phyloP scores from a whole-genome alignment of 2,113 vertebrate species.

The Xenopus borealis region DNA sequence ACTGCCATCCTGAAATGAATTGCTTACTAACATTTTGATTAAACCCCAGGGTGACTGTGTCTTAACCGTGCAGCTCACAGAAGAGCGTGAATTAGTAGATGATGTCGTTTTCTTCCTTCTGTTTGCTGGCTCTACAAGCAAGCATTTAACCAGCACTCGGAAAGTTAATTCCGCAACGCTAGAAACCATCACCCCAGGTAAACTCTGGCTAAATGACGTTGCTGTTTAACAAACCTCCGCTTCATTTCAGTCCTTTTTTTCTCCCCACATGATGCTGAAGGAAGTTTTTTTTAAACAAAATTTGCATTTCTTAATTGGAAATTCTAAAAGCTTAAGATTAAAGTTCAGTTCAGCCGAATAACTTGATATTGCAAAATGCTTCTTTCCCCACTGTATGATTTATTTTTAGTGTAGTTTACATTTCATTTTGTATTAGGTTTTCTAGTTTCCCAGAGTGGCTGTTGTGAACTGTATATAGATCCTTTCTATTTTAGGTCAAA shows the following conservation, averaged over 20 bases:
- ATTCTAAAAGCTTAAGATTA: no score
- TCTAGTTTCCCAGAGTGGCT: neutral
- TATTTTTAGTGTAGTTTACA: no score
- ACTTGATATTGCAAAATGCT: no score
- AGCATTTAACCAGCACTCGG: slow-evolving; percentile 83
- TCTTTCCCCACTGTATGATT: no score
- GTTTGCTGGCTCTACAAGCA: slow-evolving; percentile 84
- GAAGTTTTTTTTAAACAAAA: no score
- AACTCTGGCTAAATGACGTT: slow-evolving; percentile 31
- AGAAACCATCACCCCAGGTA: slow-evolving; percentile 89
- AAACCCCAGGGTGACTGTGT: slow-evolving; percentile 79
- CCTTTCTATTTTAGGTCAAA: no score
- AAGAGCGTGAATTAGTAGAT: slow-evolving; percentile 74
- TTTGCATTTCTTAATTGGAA: no score
- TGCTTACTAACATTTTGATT: slow-evolving; percentile 7
- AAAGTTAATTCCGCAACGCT: slow-evolving; percentile 78
- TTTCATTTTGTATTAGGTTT: neutral
- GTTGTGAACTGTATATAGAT: slow-evolving; percentile 2
- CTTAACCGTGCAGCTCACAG: slow-evolving; percentile 81
- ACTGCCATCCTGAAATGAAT: neutral
- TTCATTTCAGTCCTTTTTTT: no score
- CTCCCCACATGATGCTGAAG: no score
- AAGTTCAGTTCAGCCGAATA: no score
- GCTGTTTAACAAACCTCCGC: no score
- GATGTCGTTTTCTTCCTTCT: slow-evolving; percentile 87